phyloP scores from a whole-genome alignment of 1,140 invertebrate species.

The Tetragnatha versicolor region DNA sequence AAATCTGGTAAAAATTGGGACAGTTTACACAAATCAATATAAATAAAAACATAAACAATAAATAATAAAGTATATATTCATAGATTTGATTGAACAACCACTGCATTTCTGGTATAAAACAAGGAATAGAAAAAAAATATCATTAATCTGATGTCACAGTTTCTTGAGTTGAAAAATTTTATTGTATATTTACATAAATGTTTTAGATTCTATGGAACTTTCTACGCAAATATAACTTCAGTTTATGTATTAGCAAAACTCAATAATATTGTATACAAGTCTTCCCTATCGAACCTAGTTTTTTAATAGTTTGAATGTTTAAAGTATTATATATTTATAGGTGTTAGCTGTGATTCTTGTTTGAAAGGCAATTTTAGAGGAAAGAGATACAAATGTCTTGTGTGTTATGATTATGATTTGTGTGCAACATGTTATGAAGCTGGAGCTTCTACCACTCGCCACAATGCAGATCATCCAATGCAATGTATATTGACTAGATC shows the following conservation, averaged over 20 bases:
- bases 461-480: conserved; percentile 95
- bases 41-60: too few relatives aligned
- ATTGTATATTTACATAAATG: background rate
- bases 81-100: too few relatives aligned
- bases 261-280: background rate
- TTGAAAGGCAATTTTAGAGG: conserved; percentile 97
- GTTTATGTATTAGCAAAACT: background rate
- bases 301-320: conserved; percentile 11
- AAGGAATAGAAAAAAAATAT: too few relatives aligned
- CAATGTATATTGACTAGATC: conserved; percentile 96
- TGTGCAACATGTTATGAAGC: conserved; percentile 95
- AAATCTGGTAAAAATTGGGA: too few relatives aligned
- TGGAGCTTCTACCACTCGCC: conserved; percentile 91
- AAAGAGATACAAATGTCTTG: conserved; percentile 96
- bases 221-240: background rate
- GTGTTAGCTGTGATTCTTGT: conserved; percentile 98
- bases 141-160: too few relatives aligned
- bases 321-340: conserved; percentile 62
- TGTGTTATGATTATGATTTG: conserved; percentile 98
- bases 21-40: too few relatives aligned
- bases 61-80: too few relatives aligned
- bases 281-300: too few relatives aligned
- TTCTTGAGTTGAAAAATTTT: too few relatives aligned
- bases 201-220: background rate
- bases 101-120: too few relatives aligned